A percentile compares a stretch with the other conserved stretches of the same genome.
Conservation (phyloP, 1,140 invertebrate species). For the Reticulitermes speratus region DNA sequence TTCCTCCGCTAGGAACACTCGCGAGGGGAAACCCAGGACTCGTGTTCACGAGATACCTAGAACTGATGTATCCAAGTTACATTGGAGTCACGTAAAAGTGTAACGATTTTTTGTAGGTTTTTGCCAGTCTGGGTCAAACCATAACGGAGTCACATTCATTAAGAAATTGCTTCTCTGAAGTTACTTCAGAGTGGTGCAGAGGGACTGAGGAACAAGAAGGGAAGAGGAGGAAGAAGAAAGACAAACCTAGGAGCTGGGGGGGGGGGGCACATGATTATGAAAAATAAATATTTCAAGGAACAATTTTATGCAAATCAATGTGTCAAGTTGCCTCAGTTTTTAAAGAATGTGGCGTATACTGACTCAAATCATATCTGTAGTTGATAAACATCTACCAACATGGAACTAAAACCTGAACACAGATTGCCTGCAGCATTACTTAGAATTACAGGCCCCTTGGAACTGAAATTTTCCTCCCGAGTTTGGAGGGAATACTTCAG, state of each 20-base stretch:
- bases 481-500: too few species aligned
- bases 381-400: neutral
- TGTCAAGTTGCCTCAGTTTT: neutral
- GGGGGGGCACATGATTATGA: neutral
- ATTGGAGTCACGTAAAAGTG: neutral
- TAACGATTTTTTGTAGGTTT: neutral
- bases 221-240: neutral
- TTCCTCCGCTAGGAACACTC: neutral
- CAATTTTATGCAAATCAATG: neutral
- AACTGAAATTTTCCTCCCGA: neutral
- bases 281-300: neutral
- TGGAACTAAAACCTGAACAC: neutral
- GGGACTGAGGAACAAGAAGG: neutral
- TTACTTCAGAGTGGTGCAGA: neutral
- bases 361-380: neutral
- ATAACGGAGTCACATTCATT: neutral
- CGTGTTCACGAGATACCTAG: neutral
- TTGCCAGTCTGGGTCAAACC: constrained; percentile 13
- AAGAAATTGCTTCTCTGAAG: neutral
- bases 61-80: neutral
- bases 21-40: neutral
- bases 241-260: neutral
- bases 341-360: neutral
- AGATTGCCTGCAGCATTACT: neutral
- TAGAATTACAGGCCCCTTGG: neutral